phyloP scores from a whole-genome alignment of 2,888 invertebrate genomes.

The Harpagoxenus sublaevis region DNA sequence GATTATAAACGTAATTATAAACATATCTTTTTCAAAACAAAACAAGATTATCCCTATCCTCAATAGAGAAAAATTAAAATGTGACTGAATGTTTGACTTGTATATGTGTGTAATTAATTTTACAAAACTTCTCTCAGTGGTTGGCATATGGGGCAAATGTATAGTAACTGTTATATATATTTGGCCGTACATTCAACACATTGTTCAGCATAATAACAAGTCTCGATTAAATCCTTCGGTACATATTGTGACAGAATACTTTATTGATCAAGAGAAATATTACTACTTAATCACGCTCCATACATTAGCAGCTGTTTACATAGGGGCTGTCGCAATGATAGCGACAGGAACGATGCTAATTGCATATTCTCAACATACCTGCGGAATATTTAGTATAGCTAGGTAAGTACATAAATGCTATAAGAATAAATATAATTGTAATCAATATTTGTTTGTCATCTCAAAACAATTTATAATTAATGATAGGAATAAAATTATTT shows the following conservation, averaged over 20 bases:
- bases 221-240: background rate
- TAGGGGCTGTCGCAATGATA: background rate
- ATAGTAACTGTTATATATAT: background rate
- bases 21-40: background rate
- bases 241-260: background rate
- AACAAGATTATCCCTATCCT: background rate
- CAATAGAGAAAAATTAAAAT: background rate
- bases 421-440: too few relatives aligned
- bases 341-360: background rate
- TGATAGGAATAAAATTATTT: too few relatives aligned
- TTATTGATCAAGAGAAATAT: conserved; percentile 17
- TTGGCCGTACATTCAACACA: background rate
- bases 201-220: background rate
- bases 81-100: background rate
- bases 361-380: too few relatives aligned
- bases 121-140: background rate
- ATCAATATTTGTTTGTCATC: too few relatives aligned
- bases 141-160: background rate
- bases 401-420: too few relatives aligned
- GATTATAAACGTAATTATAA: background rate
- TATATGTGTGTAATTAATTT: background rate
- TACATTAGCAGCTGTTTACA: background rate
- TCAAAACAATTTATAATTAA: too few relatives aligned
- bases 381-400: too few relatives aligned
- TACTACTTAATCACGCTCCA: background rate